Percentiles rank a stretch among this genome's conserved stretches.
Evolutionary conservation across 2,113 vertebrate genomes (phyloP).

Genomic region (Phrynocephalus versicolor): DNA sequence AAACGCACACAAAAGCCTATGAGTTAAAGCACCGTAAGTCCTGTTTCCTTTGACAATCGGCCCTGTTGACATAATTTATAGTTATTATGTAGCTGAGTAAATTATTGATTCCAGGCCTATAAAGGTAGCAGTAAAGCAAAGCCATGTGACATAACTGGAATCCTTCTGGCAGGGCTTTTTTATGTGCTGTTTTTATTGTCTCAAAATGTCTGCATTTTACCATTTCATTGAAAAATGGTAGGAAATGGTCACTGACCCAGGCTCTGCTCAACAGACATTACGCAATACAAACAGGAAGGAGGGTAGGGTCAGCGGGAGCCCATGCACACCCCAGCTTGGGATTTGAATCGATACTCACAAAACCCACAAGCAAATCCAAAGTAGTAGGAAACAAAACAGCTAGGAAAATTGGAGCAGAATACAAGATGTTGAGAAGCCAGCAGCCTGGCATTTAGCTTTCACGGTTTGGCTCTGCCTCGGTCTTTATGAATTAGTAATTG

Average conservation of each 20-base stretch:
- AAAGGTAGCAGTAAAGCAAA: slow-evolving; percentile 38
- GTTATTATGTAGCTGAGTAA: slow-evolving; percentile 30
- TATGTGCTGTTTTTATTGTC: slow-evolving; percentile 40
- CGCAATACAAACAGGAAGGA: neutral
- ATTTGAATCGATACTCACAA: rapidly evolving
- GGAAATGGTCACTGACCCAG: slow-evolving; percentile 28
- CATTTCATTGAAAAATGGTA: slow-evolving; percentile 23
- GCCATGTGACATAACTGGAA: slow-evolving; percentile 18
- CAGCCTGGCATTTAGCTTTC: neutral
- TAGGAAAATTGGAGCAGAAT: neutral
- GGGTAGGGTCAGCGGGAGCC: rapidly evolving
- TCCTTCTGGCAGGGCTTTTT: slow-evolving; percentile 7
- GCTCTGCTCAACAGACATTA: slow-evolving; percentile 28
- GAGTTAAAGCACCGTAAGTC: neutral
- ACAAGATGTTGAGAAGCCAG: neutral
- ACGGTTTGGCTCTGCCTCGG: neutral
- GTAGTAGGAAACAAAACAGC: neutral
- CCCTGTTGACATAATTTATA: slow-evolving; percentile 32
- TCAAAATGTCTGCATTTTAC: slow-evolving; percentile 21
- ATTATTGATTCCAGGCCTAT: slow-evolving; percentile 39
- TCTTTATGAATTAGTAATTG: neutral
- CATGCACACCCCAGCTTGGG: neutral
- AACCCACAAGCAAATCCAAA: neutral
- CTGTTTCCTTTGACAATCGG: slow-evolving; percentile 31
- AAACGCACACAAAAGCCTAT: neutral